Evolutionary conservation across 2,113 vertebrate genomes (phyloP), one percentile per base, ranked within the genome.

Genomic region (Scatophagus argus): DNA sequence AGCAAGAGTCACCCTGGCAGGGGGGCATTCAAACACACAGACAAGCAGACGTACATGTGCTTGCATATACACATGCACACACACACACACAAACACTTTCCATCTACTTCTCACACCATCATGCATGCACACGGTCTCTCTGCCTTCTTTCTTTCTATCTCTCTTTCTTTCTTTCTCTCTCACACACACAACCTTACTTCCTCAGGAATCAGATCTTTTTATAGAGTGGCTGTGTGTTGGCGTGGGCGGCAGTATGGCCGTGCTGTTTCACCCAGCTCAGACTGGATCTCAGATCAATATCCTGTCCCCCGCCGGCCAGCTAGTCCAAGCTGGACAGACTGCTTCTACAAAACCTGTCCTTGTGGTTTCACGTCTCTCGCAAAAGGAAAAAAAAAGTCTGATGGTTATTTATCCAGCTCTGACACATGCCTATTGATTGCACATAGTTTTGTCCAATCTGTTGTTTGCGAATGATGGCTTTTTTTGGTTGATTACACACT

Each of bases 211-310:
- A 23, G 58, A 68, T 92, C 84, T 92, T 94, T 91, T 90, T 91
- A 86, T 82, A 89, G 86, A 79, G 79, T 41, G 34, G 52, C 67
- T 74, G 82, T 83, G 86, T 77, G 87, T 83, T 82, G 81, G 81
- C 68, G 85, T 89, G 82, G 88, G 88, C 44, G 71, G 76, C n/a
- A 49, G 76, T 82, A 78, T 80, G 85, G 86, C 81, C 58, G 14
- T 81, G 79, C 85, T 88, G 81, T 77, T 91, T 87, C 73, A 61
- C 85, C 87, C 74, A 86, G 91, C 82, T 87, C 87, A 87, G 83
- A 89, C 89, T 90, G 83, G 76, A 91, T 89, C 85, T 91, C 76
- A 87, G 88, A 93, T 95, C 92, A 90, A 93, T 93, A 92, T 89
- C 83, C 85, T 85, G 87, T 89, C 89, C 90, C 87, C 79, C 60